Percentiles rank a stretch among this genome's conserved stretches.
phyloP scores from a whole-genome alignment of 2,797 vertebrate species.

The Brachymystax lenok region DNA sequence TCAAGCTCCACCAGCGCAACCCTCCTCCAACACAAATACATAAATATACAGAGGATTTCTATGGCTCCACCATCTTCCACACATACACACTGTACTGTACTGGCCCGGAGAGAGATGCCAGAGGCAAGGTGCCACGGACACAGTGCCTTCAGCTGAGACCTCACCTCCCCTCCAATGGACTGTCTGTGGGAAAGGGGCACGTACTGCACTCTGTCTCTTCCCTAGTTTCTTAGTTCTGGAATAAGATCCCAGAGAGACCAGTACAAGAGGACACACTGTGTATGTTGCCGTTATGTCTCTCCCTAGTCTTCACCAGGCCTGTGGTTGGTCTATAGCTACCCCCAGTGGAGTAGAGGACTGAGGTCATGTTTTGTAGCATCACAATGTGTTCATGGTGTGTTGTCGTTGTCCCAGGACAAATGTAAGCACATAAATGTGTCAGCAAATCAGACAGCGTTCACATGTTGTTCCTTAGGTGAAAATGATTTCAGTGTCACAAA shows the following conservation, averaged over 20 bases:
- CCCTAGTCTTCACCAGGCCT: background rate
- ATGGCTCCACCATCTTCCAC: background rate
- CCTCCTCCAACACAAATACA: background rate
- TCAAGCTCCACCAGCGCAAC: background rate
- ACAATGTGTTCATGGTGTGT: background rate
- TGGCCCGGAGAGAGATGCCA: background rate
- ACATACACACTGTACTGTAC: background rate
- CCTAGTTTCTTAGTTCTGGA: background rate
- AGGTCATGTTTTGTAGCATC: background rate
- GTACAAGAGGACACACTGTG: background rate
- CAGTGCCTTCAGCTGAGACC: background rate
- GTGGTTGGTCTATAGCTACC: background rate
- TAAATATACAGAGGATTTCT: background rate
- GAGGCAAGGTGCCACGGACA: background rate
- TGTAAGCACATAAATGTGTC: background rate
- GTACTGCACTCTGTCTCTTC: background rate
- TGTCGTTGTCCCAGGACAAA: background rate
- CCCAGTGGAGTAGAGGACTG: background rate
- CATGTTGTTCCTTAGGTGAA: background rate
- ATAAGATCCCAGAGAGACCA: background rate
- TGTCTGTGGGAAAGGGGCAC: background rate
- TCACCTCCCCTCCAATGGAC: background rate
- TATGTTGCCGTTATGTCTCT: background rate
- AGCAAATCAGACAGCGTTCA: background rate
- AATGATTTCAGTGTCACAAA: background rate